Evolutionary conservation across 2,113 vertebrate species (phyloP).

Genomic region (Corvus cornix): DNA sequence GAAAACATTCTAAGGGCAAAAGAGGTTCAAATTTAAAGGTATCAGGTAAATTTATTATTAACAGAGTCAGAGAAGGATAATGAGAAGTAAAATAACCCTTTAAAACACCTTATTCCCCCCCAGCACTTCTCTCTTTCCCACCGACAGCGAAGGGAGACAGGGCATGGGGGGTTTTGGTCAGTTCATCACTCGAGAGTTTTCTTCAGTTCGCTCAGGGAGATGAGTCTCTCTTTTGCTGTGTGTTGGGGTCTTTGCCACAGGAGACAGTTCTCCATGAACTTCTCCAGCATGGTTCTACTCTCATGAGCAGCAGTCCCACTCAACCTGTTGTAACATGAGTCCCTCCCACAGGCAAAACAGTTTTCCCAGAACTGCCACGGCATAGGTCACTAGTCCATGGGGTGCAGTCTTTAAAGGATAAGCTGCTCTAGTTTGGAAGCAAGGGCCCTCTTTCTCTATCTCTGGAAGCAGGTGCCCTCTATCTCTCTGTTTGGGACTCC

Average conservation of each 20-base stretch:
- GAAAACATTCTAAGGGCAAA: background rate
- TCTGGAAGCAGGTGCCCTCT: background rate
- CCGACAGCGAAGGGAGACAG: background rate
- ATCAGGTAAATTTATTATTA: background rate
- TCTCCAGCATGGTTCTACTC: background rate
- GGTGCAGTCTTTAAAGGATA: background rate
- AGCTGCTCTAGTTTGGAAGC: background rate
- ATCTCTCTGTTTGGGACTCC: background rate
- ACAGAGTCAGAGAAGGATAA: background rate
- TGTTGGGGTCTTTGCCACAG: background rate
- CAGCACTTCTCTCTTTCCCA: background rate
- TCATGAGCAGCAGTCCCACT: background rate
- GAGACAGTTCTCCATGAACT: background rate
- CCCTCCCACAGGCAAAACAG: fast-evolving
- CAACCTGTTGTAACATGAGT: background rate
- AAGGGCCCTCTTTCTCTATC: background rate
- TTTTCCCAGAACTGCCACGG: background rate
- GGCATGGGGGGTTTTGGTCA: fast-evolving
- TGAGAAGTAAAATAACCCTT: background rate
- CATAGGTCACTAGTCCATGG: background rate
- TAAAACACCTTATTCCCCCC: background rate
- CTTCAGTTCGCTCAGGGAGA: background rate
- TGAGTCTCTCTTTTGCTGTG: background rate
- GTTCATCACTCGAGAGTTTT: background rate
- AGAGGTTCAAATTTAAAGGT: background rate